Percentiles rank a stretch among this genome's conserved stretches.
Conservation (phyloP, 2,888 invertebrate species). For the Nasonovia ribisnigri region DNA sequence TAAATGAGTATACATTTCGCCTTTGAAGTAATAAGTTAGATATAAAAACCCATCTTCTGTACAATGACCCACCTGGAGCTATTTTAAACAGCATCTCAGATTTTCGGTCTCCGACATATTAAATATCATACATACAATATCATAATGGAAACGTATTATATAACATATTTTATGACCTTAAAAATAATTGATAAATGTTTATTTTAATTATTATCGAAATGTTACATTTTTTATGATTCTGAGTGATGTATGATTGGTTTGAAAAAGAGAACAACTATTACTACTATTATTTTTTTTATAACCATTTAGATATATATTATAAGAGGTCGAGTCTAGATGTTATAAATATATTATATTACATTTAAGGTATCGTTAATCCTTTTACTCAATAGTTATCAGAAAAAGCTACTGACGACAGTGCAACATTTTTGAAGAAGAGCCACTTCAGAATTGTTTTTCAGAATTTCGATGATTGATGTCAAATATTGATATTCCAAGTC, state of each 20-base stretch:
- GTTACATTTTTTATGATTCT: background rate
- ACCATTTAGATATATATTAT: background rate
- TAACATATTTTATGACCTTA: background rate
- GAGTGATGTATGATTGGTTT: background rate
- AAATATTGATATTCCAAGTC: background rate
- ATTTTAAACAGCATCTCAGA: background rate
- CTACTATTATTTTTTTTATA: background rate
- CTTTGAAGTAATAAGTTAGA: background rate
- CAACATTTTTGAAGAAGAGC: background rate
- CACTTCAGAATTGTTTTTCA: background rate
- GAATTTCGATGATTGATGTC: background rate
- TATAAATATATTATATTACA: background rate
- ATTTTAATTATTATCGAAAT: background rate
- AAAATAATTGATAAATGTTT: conserved; percentile 11
- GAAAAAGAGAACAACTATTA: background rate
- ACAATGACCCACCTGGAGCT: background rate
- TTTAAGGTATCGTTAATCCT: background rate
- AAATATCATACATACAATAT: background rate
- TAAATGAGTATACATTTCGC: background rate
- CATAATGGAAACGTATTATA: background rate
- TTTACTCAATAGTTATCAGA: background rate
- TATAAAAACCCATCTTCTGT: background rate
- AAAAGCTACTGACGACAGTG: background rate
- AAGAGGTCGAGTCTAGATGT: background rate
- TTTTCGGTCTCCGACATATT: background rate